A percentile compares a stretch with the other conserved stretches of the same genome.
phyloP scores from a whole-genome alignment of 2,888 invertebrate species.

The Pteria penguin region DNA sequence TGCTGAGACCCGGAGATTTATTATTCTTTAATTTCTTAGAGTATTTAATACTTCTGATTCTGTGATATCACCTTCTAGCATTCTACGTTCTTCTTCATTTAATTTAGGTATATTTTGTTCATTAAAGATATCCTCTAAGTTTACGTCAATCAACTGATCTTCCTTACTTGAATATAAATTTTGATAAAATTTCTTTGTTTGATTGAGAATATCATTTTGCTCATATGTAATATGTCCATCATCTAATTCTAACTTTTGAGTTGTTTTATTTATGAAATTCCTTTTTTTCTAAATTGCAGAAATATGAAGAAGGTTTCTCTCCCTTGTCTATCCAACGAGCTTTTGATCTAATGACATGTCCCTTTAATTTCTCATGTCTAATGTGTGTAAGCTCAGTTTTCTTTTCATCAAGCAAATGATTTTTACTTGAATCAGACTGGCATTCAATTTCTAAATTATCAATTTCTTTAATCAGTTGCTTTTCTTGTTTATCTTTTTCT shows the following conservation, averaged over 20 bases:
- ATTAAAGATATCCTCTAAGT: not conserved
- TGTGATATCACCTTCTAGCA: not conserved
- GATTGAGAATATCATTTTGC: not conserved
- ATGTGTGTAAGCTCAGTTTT: not conserved
- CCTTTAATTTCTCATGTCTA: slow-evolving; percentile 6
- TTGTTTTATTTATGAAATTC: not conserved
- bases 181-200: slow-evolving; percentile 9
- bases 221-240: not conserved
- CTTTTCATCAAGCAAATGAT: not conserved
- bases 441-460: not conserved
- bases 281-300: not conserved
- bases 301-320: slow-evolving; percentile 2
- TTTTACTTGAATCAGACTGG: not conserved
- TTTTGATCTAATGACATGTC: slow-evolving; percentile 5
- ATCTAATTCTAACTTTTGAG: not conserved
- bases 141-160: not conserved
- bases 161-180: not conserved
- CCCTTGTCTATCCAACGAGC: not conserved
- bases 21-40: slow-evolving; percentile 24
- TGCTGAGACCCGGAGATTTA: slow-evolving; percentile 20
- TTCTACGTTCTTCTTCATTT: too few species aligned
- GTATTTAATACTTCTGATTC: not conserved
- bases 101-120: too few species aligned
- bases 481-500: not conserved
- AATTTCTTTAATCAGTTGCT: not conserved